phyloP scores from a whole-genome alignment of 2,113 vertebrate genomes.

The Aplodontia rufa region DNA sequence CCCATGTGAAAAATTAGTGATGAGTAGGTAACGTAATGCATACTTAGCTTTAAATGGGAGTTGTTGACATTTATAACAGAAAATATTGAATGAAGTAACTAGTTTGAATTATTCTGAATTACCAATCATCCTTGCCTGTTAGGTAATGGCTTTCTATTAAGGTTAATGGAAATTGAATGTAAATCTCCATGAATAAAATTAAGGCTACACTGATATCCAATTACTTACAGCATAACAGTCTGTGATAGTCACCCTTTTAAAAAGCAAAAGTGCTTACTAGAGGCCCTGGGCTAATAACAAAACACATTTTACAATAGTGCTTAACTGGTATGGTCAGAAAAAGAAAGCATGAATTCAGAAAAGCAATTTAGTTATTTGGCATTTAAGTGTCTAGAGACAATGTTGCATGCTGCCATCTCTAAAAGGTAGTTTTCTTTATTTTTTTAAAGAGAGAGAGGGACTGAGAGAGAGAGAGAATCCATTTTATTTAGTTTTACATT shows the following conservation, averaged over 20 bases:
- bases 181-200: conserved; percentile 70
- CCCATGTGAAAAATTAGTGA: neutral
- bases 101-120: conserved; percentile 65
- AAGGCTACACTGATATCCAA: conserved; percentile 35
- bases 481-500: too few species aligned
- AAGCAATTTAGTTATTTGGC: neutral
- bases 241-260: neutral
- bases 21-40: neutral
- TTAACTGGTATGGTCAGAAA: conserved; percentile 36
- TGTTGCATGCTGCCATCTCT: neutral
- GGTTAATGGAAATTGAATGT: conserved; percentile 63
- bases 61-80: conserved; percentile 39
- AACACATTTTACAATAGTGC: conserved; percentile 5
- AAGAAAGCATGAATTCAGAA: neutral
- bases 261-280: conserved; percentile 30
- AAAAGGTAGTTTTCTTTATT: too few species aligned
- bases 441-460: too few species aligned
- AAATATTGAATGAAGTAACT: conserved; percentile 16
- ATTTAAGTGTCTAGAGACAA: conserved; percentile 16
- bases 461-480: too few species aligned
- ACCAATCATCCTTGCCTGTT: neutral
- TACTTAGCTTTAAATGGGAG: conserved; percentile 41
- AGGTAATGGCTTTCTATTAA: conserved; percentile 67
- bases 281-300: neutral
- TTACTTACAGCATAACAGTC: neutral